Conservation (phyloP, 2,797 vertebrate species). For the Botia kubotai region DNA sequence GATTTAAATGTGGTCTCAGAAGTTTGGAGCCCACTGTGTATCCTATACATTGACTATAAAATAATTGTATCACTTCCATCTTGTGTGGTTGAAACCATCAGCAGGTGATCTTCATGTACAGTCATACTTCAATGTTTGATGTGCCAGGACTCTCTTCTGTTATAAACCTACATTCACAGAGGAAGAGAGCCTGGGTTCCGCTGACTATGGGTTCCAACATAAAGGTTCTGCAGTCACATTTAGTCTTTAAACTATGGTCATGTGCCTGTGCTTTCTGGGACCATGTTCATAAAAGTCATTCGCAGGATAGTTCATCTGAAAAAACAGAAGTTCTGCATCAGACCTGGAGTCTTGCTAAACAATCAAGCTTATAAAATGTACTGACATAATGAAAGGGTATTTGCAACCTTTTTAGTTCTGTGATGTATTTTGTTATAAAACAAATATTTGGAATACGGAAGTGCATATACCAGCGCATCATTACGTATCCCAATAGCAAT, state of each 20-base stretch:
- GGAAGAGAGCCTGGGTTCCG: not conserved
- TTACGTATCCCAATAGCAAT: too few relatives aligned
- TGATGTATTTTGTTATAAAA: too few relatives aligned
- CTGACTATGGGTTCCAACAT: not conserved
- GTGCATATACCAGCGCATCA: too few relatives aligned
- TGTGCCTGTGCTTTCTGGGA: slow-evolving; percentile 74
- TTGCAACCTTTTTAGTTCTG: too few relatives aligned
- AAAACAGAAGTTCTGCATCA: slow-evolving; percentile 27
- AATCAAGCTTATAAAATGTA: not conserved
- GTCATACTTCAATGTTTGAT: not conserved
- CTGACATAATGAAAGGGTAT: not conserved
- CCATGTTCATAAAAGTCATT: not conserved
- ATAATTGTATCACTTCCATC: not conserved
- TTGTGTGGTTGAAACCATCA: not conserved
- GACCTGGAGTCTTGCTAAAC: not conserved
- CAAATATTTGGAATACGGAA: too few relatives aligned
- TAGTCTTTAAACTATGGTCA: slow-evolving; percentile 72
- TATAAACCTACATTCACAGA: not conserved
- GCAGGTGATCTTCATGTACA: not conserved
- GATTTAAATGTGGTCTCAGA: not conserved
- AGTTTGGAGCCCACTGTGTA: not conserved
- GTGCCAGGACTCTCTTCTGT: not conserved
- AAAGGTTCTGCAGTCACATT: not conserved
- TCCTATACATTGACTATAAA: not conserved
- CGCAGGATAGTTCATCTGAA: slow-evolving; percentile 47